These are phyloP conservation scores for Heliconius cydno DNA, from an alignment of 2,888 invertebrate genomes.

Conservation along the genomic window DNA sequence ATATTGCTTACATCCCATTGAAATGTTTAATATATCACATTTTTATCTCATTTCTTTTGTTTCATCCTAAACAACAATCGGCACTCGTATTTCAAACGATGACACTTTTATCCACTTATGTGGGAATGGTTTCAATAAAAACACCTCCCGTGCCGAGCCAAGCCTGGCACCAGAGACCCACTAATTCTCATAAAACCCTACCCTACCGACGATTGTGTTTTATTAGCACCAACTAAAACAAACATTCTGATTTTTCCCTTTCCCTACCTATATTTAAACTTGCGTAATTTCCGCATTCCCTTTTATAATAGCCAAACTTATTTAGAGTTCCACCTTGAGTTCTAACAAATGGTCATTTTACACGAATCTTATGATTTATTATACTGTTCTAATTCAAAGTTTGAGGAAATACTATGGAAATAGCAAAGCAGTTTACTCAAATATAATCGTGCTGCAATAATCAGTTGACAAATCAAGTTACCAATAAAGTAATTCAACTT, in stretches of 20 bases:
- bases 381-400: slow-evolving; percentile 1
- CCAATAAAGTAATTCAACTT: not conserved
- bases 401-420: slow-evolving; percentile 1
- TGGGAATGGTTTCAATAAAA: slow-evolving; percentile 37
- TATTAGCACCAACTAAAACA: slow-evolving; percentile 38
- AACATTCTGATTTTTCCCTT: slow-evolving; percentile 30
- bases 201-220: slow-evolving; percentile 35
- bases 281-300: slow-evolving; percentile 35
- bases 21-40: slow-evolving; percentile 7
- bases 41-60: slow-evolving; percentile 20
- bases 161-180: slow-evolving; percentile 41
- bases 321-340: slow-evolving; percentile 9
- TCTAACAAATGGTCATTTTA: slow-evolving; percentile 26
- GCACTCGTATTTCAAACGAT: slow-evolving; percentile 33
- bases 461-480: slow-evolving; percentile 13
- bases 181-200: slow-evolving; percentile 35
- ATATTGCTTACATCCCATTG: not conserved
- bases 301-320: slow-evolving; percentile 29
- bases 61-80: slow-evolving; percentile 25
- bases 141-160: slow-evolving; percentile 39
- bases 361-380: slow-evolving; percentile 28
- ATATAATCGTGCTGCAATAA: slow-evolving; percentile 7
- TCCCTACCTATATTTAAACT: slow-evolving; percentile 26
- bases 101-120: slow-evolving; percentile 38
- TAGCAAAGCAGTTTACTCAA: not conserved